These are phyloP conservation scores for Malurus leucopterus DNA, from an alignment of 2,797 vertebrate genomes.

Conservation along the genomic window DNA sequence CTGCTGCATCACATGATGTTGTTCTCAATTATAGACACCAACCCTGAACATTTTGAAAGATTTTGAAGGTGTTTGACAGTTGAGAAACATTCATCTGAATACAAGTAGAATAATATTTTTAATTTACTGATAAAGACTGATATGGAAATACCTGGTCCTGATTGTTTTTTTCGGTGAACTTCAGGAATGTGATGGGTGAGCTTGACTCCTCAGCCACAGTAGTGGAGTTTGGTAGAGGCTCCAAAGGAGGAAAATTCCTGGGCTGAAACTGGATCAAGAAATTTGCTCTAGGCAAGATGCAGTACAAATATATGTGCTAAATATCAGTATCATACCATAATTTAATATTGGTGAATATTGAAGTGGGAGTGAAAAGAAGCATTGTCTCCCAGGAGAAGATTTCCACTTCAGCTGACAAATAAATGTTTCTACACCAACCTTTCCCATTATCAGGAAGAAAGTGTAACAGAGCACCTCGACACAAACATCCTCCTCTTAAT, in stretches of 20 bases:
- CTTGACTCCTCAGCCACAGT: accelerated
- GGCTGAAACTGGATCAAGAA: background rate
- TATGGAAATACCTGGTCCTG: background rate
- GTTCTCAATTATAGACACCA: background rate
- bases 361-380: background rate
- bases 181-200: background rate
- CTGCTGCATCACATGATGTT: background rate
- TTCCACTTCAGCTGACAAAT: background rate
- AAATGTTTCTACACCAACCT: background rate
- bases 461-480: background rate
- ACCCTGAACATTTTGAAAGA: background rate
- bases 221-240: background rate
- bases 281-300: background rate
- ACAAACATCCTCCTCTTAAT: background rate
- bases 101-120: background rate
- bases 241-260: background rate
- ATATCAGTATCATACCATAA: background rate
- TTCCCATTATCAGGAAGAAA: background rate
- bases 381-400: background rate
- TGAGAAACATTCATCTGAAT: background rate
- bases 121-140: background rate
- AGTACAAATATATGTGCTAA: background rate
- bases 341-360: background rate
- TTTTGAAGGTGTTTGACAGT: background rate
- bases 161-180: background rate